phyloP scores from a whole-genome alignment of 92 coral and sea anemone genomes.

The Phymanthus crucifer region DNA sequence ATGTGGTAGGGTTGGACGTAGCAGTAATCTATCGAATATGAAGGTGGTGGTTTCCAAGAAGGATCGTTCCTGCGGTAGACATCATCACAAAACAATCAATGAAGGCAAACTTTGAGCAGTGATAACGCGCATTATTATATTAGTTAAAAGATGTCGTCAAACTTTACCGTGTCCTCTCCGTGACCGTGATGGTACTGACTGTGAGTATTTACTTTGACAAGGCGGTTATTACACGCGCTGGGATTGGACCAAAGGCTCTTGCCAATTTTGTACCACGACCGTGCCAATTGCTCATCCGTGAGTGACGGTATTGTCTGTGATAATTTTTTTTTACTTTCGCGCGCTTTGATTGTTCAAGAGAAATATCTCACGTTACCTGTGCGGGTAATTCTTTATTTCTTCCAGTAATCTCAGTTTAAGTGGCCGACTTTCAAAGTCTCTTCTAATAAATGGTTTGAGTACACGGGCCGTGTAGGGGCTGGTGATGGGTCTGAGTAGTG shows the following conservation, averaged over 20 bases:
- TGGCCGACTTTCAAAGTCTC: conserved; percentile 87
- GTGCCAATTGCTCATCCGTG: no score
- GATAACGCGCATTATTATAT: no score
- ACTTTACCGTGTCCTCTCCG: no score
- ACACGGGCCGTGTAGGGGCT: conserved; percentile 99
- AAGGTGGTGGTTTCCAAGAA: conserved; percentile 58
- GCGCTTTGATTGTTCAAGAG: no score
- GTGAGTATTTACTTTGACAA: no score
- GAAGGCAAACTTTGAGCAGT: not conserved
- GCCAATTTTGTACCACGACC: no score
- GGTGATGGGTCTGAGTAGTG: conserved; percentile 78
- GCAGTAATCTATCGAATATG: conserved; percentile 84
- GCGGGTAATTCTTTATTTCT: conserved; percentile 56
- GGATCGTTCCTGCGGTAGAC: conserved; percentile 48
- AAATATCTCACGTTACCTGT: conserved; percentile 52
- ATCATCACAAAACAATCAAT: not conserved
- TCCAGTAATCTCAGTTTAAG: conserved; percentile 75
- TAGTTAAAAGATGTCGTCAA: no score
- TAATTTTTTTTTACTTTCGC: no score
- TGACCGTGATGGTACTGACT: no score
- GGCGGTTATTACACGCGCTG: no score
- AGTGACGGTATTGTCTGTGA: no score
- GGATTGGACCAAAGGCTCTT: no score
- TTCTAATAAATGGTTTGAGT: conserved; percentile 89
- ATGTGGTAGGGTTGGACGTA: conserved; percentile 98